phyloP scores from a whole-genome alignment of 1,140 invertebrate genomes.

The Armadillidium nasatum region DNA sequence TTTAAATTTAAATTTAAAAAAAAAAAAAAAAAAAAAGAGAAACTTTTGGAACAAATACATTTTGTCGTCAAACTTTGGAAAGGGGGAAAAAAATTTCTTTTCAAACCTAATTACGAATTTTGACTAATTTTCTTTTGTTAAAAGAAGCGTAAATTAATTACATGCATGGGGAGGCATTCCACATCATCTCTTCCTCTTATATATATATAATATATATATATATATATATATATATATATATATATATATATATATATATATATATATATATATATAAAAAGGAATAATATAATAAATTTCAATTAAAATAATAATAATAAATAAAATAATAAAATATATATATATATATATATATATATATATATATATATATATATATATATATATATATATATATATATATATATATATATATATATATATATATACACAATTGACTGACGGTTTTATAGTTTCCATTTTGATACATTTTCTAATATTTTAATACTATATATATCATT shows the following conservation, averaged over 20 bases:
- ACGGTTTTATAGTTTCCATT: no score
- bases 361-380: slow-evolving; percentile 26
- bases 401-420: slow-evolving; percentile 23
- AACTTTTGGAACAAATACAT: not conserved
- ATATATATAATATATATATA: no score
- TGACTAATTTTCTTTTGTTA: slow-evolving; percentile 1
- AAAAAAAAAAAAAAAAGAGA: not conserved
- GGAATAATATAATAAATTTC: no score
- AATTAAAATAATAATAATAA: no score
- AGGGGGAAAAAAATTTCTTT: not conserved
- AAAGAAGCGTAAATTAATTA: slow-evolving; percentile 3
- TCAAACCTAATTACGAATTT: slow-evolving; percentile 3
- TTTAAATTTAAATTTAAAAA: no score
- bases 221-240: no score
- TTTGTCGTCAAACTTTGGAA: not conserved
- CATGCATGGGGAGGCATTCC: not conserved
- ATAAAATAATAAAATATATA: no score
- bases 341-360: not conserved
- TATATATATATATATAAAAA: no score
- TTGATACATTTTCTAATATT: no score
- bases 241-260: no score
- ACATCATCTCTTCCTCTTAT: no score
- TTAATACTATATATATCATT: no score
- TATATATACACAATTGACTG: slow-evolving; percentile 7
- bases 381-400: slow-evolving; percentile 23